phyloP scores from a whole-genome alignment of 1,140 invertebrate genomes.

The Sitodiplosis mosellana region DNA sequence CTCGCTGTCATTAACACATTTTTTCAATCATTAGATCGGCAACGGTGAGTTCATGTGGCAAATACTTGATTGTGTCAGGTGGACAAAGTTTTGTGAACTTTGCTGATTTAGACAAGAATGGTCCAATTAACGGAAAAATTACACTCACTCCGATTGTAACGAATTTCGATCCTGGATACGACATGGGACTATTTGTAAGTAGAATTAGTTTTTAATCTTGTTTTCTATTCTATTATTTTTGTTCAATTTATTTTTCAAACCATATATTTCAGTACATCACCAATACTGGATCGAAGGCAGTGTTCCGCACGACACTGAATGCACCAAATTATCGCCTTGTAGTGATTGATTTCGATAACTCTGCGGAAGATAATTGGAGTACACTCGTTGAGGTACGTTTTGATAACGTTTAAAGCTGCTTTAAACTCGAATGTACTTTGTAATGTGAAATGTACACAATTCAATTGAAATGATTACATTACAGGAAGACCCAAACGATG shows the following conservation, averaged over 20 bases:
- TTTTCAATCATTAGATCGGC: slow-evolving; percentile 37
- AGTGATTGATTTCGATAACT: slow-evolving; percentile 67
- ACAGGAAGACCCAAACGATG: slow-evolving; percentile 66
- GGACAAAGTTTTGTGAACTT: slow-evolving; percentile 78
- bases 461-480: slow-evolving; percentile 4
- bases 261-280: slow-evolving; percentile 59
- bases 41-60: slow-evolving; percentile 73
- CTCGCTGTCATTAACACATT: slow-evolving; percentile 4
- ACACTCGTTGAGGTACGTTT: slow-evolving; percentile 46
- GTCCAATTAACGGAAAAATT: slow-evolving; percentile 41
- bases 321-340: slow-evolving; percentile 85
- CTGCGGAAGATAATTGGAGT: slow-evolving; percentile 62
- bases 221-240: not conserved
- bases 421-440: no score
- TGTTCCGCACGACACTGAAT: slow-evolving; percentile 87
- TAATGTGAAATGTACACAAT: no score
- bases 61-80: slow-evolving; percentile 67
- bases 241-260: slow-evolving; percentile 1
- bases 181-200: slow-evolving; percentile 35
- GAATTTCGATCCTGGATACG: slow-evolving; percentile 87
- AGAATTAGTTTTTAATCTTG: not conserved
- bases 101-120: slow-evolving; percentile 44
- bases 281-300: slow-evolving; percentile 63
- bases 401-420: no score
- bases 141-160: slow-evolving; percentile 60